Conservation (phyloP, 1,140 invertebrate genomes). For the Bacillus rossius region DNA sequence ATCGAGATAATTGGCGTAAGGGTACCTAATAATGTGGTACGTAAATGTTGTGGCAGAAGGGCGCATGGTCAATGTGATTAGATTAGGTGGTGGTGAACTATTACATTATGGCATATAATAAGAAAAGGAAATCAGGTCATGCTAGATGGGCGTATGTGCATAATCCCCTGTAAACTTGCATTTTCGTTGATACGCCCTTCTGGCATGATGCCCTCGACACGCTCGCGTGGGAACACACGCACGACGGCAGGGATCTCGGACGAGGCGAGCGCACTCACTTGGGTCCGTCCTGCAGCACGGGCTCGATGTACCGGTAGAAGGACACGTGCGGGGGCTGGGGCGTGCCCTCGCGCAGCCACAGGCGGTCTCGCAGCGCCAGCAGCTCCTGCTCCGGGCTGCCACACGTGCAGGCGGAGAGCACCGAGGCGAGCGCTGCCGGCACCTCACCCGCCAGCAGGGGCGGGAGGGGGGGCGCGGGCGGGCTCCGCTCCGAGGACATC, state of each 20-base stretch:
- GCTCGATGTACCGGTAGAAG: constrained; percentile 29
- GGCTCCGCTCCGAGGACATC: constrained; percentile 10
- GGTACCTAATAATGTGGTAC: too few species aligned
- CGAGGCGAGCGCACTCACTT: constrained; percentile 41
- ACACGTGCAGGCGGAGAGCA: constrained; percentile 4
- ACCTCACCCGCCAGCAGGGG: constrained; percentile 4
- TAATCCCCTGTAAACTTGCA: too few species aligned
- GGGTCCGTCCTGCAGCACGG: constrained; percentile 46
- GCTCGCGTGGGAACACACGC: constrained; percentile 38
- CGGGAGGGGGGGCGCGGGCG: constrained; percentile 5
- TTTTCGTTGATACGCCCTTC: too few species aligned
- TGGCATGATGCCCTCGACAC: too few species aligned
- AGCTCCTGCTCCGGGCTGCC: constrained; percentile 8
- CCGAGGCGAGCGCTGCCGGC: not conserved
- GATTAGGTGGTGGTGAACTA: too few species aligned
- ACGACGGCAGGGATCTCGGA: constrained; percentile 39
- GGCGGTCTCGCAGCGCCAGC: not conserved
- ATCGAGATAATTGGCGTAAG: too few species aligned
- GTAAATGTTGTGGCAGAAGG: too few species aligned
- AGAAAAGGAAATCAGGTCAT: too few species aligned
- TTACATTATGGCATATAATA: too few species aligned
- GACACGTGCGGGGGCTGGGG: not conserved
- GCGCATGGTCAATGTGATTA: too few species aligned
- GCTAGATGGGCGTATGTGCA: too few species aligned
- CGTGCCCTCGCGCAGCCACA: constrained; percentile 6